Base-by-base conservation (phyloP, 2,113 vertebrate species). In the Struthio camelus region DNA sequence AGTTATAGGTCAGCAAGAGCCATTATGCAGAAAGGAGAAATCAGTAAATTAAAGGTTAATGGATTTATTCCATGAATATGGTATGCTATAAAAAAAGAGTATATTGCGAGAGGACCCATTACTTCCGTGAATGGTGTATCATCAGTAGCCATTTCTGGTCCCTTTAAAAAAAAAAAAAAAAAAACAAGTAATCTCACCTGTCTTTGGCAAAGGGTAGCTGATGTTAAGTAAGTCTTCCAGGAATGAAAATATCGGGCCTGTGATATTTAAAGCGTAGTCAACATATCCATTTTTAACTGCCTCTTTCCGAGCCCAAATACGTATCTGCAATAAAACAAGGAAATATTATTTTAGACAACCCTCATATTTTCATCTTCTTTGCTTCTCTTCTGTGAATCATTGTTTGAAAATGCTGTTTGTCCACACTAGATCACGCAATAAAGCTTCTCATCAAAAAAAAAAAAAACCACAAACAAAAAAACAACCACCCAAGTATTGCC, bases 171-270 rank as follows among this genome's bases (percentile, higher is more conserved):
- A 71, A 27, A 7, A 83, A 92, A 85, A 53, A 56, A 81, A 38
- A 90, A 90, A 69, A 27, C 6, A 84, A 91, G 38, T 4, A 32
- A 46, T 23, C 97, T 98, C 86, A 98, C 98, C 98, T 98, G 98
- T 98, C 96, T 98, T 98, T 78, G 97, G 92, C 67, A 98, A 96
- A 80, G 98, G 97, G 53, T 98, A 98, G 96, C 96, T 98, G 85
- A 98, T 61, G 19, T 98, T 98, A 82, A 98, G 94, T 76, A 97
- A 84, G 53, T 98, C 98, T 94, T 98, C 98, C 96, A 98, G 89
- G 93, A 96, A 98, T 66, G 97, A 97, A 96, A 98, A 96, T 80
- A 98, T 88, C 54, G 40, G 97, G 30, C 98, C 98, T 7, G 97
- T 97, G 89, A 98, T 95, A 81, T 96, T 98, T 97, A 98, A 93